Percentiles rank a stretch among this genome's conserved stretches.
Conservation (phyloP, 2,888 invertebrate species). For the Ochropleura leucogaster region DNA sequence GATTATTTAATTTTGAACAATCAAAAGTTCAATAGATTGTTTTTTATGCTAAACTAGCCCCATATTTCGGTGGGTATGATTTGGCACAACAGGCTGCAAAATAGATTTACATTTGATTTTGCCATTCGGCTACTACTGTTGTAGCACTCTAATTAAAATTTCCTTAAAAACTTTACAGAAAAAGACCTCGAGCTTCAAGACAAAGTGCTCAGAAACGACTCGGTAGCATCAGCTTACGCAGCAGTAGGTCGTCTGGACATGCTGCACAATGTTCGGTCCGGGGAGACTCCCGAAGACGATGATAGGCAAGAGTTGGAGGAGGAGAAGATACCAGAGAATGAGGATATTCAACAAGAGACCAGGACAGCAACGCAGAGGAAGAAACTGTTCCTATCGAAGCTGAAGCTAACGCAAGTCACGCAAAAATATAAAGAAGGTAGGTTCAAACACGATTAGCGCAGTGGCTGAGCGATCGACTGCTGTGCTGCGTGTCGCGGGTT, state of each 20-base stretch:
- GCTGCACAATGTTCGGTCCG: constrained; percentile 74
- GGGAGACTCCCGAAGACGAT: constrained; percentile 69
- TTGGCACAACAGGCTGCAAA: background rate
- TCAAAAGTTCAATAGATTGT: background rate
- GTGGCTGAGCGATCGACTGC: too few relatives aligned
- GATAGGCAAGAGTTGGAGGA: background rate
- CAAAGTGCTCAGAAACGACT: constrained; percentile 87
- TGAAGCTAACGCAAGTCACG: constrained; percentile 90
- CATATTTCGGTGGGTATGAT: background rate
- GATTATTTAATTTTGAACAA: background rate
- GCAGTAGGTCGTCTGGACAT: constrained; percentile 80
- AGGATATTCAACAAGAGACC: constrained; percentile 59
- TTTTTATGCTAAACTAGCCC: background rate
- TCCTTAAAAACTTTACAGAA: constrained; percentile 72
- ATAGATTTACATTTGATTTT: background rate
- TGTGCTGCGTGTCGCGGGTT: too few relatives aligned
- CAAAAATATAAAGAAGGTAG: constrained; percentile 91
- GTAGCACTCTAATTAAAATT: too few relatives aligned
- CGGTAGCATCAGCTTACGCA: constrained; percentile 88
- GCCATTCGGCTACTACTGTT: background rate
- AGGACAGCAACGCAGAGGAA: constrained; percentile 83
- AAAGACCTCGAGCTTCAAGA: constrained; percentile 92
- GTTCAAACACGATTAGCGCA: too few relatives aligned
- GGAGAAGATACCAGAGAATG: constrained; percentile 1
- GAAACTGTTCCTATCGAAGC: constrained; percentile 90